Conservation (phyloP, 2,113 vertebrate species). For the Pogonocichla stellata region DNA sequence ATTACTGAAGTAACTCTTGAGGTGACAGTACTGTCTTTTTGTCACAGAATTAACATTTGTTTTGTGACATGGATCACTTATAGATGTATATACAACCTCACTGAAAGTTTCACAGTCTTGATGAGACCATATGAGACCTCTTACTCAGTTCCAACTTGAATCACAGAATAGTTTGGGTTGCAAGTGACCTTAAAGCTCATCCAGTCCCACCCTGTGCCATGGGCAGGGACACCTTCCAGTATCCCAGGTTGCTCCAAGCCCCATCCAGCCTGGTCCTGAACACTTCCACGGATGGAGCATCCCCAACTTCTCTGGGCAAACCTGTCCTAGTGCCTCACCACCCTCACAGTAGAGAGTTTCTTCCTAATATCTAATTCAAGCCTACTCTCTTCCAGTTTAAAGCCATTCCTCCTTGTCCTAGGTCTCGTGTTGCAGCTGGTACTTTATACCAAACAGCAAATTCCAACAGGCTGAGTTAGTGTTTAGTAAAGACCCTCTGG, state of each 20-base stretch:
- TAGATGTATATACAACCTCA: neutral
- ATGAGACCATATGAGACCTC: neutral
- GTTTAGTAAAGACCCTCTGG: neutral
- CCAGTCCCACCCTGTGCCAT: neutral
- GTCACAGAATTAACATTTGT: neutral
- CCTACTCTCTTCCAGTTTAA: neutral
- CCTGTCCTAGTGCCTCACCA: neutral
- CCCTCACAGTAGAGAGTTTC: neutral
- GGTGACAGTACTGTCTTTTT: neutral
- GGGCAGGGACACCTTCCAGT: neutral
- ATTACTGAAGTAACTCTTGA: neutral
- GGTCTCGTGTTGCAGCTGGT: neutral
- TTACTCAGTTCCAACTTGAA: neutral
- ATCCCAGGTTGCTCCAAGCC: too few relatives aligned
- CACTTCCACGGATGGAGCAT: neutral
- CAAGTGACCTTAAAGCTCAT: neutral
- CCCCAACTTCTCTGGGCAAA: neutral
- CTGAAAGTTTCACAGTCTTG: neutral
- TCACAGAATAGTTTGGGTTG: neutral
- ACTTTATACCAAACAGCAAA: neutral
- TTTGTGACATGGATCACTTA: neutral
- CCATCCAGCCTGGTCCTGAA: neutral
- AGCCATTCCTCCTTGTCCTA: neutral
- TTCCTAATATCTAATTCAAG: neutral
- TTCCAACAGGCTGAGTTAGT: neutral